These are phyloP conservation scores for Chloroceryle inda DNA, from an alignment of 2,797 vertebrate genomes.

Conservation along the genomic window DNA sequence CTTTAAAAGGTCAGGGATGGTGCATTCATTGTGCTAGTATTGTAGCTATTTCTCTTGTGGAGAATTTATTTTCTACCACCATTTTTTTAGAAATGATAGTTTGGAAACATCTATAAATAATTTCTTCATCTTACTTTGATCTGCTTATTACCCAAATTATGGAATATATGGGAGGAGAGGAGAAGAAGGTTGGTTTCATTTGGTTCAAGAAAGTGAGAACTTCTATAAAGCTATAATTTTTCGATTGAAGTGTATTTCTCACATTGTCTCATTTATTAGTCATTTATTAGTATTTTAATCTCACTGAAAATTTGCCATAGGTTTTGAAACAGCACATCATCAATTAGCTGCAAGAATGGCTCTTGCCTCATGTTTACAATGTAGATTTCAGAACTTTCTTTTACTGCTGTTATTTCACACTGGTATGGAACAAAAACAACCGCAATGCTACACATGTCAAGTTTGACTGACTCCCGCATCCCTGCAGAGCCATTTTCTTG, in stretches of 20 bases:
- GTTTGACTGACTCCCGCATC: not conserved
- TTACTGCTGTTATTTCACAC: not conserved
- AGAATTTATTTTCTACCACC: not conserved
- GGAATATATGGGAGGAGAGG: not conserved
- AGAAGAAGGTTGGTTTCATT: not conserved
- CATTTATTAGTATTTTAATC: not conserved
- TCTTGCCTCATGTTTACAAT: not conserved
- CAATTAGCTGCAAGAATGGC: not conserved
- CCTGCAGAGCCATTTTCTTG: not conserved
- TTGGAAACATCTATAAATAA: not conserved
- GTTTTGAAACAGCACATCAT: not conserved
- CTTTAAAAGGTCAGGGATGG: slow-evolving; percentile 17
- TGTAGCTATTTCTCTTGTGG: not conserved
- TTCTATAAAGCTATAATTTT: not conserved
- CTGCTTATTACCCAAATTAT: not conserved
- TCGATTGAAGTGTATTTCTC: not conserved
- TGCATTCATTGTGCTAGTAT: not conserved
- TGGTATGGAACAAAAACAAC: not conserved
- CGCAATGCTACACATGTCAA: not conserved
- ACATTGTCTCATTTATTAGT: not conserved
- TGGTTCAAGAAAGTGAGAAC: not conserved
- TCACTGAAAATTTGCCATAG: not conserved
- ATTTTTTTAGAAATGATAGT: not conserved
- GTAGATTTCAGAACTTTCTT: not conserved
- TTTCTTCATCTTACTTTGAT: not conserved